A percentile compares a stretch with the other conserved stretches of the same genome.
phyloP scores from a whole-genome alignment of 2,888 invertebrate species.

The Apotomis turbidana region DNA sequence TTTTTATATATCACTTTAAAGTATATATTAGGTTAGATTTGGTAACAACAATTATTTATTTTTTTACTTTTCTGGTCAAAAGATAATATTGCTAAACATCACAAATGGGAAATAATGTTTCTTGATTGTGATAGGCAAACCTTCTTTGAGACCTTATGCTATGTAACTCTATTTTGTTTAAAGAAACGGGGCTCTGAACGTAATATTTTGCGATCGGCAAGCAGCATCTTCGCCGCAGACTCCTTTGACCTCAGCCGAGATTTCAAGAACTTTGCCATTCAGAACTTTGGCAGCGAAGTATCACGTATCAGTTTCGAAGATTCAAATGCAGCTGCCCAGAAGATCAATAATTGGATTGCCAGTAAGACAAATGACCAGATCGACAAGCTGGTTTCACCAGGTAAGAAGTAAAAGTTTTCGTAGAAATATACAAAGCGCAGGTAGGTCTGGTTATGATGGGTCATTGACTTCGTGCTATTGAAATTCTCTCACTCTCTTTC shows the following conservation, averaged over 20 bases:
- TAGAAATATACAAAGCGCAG: too few relatives aligned
- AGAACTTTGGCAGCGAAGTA: slow-evolving; percentile 83
- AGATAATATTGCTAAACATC: too few relatives aligned
- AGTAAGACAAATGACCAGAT: slow-evolving; percentile 87
- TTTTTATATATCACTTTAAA: too few relatives aligned
- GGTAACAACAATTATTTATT: too few relatives aligned
- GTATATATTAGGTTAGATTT: too few relatives aligned
- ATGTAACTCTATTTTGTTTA: slow-evolving; percentile 45
- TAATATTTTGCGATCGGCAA: slow-evolving; percentile 69
- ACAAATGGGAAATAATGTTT: too few relatives aligned
- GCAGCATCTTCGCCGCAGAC: slow-evolving; percentile 66
- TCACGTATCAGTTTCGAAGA: slow-evolving; percentile 80
- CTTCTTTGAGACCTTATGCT: too few relatives aligned
- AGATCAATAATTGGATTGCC: slow-evolving; percentile 90
- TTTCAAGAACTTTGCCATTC: slow-evolving; percentile 64
- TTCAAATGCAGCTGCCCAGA: slow-evolving; percentile 71
- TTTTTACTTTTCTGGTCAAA: too few relatives aligned
- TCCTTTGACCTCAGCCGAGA: slow-evolving; percentile 59
- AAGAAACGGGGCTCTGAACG: slow-evolving; percentile 63
- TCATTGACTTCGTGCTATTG: too few relatives aligned
- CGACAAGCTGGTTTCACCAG: slow-evolving; percentile 81
- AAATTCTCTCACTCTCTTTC: too few relatives aligned
- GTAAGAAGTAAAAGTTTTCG: slow-evolving; percentile 60
- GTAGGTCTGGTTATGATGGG: too few relatives aligned
- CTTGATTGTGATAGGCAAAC: too few relatives aligned